These are phyloP conservation scores for Melanotaenia pygmaea DNA, from an alignment of 2,797 vertebrate species.

Conservation along the genomic window DNA sequence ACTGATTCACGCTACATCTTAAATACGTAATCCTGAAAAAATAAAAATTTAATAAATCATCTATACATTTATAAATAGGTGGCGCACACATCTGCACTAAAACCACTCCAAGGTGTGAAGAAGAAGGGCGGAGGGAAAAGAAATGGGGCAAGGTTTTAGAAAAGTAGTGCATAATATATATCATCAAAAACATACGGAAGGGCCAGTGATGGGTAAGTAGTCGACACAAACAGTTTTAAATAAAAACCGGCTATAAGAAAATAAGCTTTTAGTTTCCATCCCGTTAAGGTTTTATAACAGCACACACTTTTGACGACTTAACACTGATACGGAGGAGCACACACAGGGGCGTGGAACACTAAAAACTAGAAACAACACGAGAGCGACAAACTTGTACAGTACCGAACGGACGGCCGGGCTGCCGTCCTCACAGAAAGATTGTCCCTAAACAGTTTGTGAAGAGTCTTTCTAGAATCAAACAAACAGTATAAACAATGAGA, in stretches of 20 bases:
- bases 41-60: conserved; percentile 89
- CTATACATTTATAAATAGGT: conserved; percentile 89
- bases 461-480: conserved; percentile 78
- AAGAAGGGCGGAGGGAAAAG: conserved; percentile 31
- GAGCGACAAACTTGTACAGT: conserved; percentile 83
- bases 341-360: conserved; percentile 87
- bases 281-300: conserved; percentile 81
- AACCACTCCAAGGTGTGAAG: conserved; percentile 79
- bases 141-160: conserved; percentile 64
- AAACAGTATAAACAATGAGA: conserved; percentile 44
- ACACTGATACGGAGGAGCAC: conserved; percentile 89
- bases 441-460: conserved; percentile 84
- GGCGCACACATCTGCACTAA: conserved; percentile 82
- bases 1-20: conserved; percentile 86
- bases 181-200: conserved; percentile 84
- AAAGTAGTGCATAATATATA: conserved; percentile 96
- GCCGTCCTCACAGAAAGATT: conserved; percentile 90
- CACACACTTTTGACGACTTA: conserved; percentile 88
- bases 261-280: conserved; percentile 56
- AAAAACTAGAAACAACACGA: conserved; percentile 70
- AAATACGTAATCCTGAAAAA: conserved; percentile 90
- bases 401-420: conserved; percentile 85
- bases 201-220: conserved; percentile 82
- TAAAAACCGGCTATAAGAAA: conserved; percentile 47
- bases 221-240: conserved; percentile 84